phyloP scores from a whole-genome alignment of 2,888 invertebrate genomes.

The Apodemia zela region DNA sequence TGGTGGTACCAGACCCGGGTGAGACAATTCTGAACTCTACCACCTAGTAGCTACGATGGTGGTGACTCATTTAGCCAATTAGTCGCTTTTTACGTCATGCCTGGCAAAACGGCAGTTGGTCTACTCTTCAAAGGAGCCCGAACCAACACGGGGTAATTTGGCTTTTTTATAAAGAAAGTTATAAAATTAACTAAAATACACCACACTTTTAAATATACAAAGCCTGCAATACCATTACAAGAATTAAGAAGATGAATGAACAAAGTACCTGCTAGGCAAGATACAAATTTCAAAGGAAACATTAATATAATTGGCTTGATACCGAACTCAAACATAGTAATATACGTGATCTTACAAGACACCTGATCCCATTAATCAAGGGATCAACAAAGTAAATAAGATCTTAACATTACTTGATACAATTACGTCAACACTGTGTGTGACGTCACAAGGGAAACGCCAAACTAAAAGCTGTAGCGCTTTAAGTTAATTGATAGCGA shows the following conservation, averaged over 20 bases:
- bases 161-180: too few relatives aligned
- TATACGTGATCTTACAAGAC: constrained; percentile 16
- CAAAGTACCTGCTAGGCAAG: background rate
- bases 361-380: constrained; percentile 21
- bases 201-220: background rate
- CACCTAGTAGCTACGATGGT: too few relatives aligned
- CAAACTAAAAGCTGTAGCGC: constrained; percentile 23
- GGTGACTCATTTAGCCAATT: too few relatives aligned
- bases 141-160: too few relatives aligned
- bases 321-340: constrained; percentile 11
- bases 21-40: too few relatives aligned
- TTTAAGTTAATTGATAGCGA: constrained; percentile 65
- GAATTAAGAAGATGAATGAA: background rate
- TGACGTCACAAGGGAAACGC: constrained; percentile 19
- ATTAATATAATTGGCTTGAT: constrained; percentile 11
- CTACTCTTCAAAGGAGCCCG: too few relatives aligned
- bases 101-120: too few relatives aligned
- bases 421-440: constrained; percentile 19
- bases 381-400: constrained; percentile 16
- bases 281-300: background rate
- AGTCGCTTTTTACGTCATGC: too few relatives aligned
- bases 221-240: background rate
- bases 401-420: constrained; percentile 17
- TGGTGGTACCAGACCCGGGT: too few relatives aligned
- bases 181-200: background rate